phyloP scores from a whole-genome alignment of 2,113 vertebrate species.

The Tenrec ecaudatus region DNA sequence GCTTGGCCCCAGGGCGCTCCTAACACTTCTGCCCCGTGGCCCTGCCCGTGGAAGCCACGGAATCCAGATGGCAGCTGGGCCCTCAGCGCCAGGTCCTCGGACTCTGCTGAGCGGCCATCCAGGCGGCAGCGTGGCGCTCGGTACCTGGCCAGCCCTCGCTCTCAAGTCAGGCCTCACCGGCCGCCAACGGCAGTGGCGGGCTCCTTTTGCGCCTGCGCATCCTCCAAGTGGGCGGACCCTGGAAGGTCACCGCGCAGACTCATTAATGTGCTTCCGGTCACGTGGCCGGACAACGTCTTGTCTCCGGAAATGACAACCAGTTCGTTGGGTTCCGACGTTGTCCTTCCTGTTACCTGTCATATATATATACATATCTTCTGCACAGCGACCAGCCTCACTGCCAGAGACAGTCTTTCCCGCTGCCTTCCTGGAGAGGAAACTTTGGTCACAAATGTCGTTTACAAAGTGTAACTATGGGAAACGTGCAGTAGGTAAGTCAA shows the following conservation, averaged over 20 bases:
- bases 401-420: background rate
- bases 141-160: background rate
- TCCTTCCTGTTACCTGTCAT: too few species aligned
- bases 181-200: background rate
- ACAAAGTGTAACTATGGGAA: background rate
- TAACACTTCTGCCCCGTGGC: background rate
- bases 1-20: background rate
- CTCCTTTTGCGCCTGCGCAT: background rate
- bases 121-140: background rate
- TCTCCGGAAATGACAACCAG: fast-evolving
- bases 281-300: fast-evolving
- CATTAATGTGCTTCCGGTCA: fast-evolving
- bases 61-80: fast-evolving
- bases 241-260: background rate
- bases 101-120: constrained; percentile 13
- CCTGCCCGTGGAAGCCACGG: background rate
- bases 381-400: background rate
- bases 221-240: fast-evolving
- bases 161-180: fast-evolving
- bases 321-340: too few species aligned
- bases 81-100: background rate
- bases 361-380: background rate
- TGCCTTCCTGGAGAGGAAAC: background rate
- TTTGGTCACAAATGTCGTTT: background rate
- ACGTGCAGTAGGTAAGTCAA: background rate